Percentiles rank a stretch among this genome's conserved stretches.
Evolutionary conservation across 2,113 vertebrate species (phyloP).

Genomic region (Sceloporus undulatus): DNA sequence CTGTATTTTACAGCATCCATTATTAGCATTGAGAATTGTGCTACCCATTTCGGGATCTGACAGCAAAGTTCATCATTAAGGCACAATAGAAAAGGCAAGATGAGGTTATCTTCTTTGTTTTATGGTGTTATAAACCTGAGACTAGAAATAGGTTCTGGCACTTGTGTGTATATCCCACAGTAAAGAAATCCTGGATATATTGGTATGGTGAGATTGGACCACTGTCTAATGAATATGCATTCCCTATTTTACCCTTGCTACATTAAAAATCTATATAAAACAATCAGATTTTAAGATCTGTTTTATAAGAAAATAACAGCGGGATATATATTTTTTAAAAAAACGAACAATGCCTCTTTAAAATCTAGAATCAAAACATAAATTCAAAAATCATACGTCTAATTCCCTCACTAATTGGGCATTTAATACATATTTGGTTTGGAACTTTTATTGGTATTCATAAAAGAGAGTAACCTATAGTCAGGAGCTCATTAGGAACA

Average conservation of each 20-base stretch:
- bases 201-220: slow-evolving; percentile 34
- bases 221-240: slow-evolving; percentile 43
- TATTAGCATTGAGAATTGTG: slow-evolving; percentile 54
- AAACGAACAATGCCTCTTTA: slow-evolving; percentile 34
- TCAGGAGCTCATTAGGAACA: background rate
- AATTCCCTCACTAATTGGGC: slow-evolving; percentile 14
- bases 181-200: slow-evolving; percentile 51
- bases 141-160: slow-evolving; percentile 66
- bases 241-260: slow-evolving; percentile 38
- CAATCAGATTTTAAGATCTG: slow-evolving; percentile 38
- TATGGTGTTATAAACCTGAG: slow-evolving; percentile 59
- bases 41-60: slow-evolving; percentile 45
- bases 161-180: slow-evolving; percentile 41
- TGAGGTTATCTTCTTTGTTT: slow-evolving; percentile 66
- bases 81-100: slow-evolving; percentile 62
- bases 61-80: slow-evolving; percentile 66
- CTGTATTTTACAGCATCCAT: slow-evolving; percentile 36
- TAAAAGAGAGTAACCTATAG: slow-evolving; percentile 42
- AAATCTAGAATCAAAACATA: slow-evolving; percentile 44
- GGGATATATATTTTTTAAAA: slow-evolving; percentile 55
- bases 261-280: slow-evolving; percentile 48
- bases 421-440: slow-evolving; percentile 8
- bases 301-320: slow-evolving; percentile 50
- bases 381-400: slow-evolving; percentile 15
- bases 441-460: slow-evolving; percentile 20